phyloP scores from a whole-genome alignment of 2,113 vertebrate species.

The Nematolebias whitei region DNA sequence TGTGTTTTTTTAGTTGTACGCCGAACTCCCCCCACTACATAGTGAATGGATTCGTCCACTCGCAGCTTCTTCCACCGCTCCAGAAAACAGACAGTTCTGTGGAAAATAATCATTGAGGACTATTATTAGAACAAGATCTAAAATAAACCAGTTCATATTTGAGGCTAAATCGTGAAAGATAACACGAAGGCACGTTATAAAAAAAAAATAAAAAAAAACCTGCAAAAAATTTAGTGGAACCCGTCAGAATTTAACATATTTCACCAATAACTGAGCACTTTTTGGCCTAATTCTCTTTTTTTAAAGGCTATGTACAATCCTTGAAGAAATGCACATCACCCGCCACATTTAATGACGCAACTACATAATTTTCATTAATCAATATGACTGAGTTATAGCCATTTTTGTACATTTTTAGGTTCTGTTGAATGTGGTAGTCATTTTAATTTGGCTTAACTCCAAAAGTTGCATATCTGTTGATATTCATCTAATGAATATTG shows the following conservation, averaged over 20 bases:
- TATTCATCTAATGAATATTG: not conserved
- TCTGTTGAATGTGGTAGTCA: too few relatives aligned
- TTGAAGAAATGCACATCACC: too few relatives aligned
- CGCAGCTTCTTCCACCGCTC: constrained; percentile 48
- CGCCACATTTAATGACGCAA: too few relatives aligned
- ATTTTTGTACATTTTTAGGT: too few relatives aligned
- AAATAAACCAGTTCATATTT: constrained; percentile 57
- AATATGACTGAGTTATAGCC: too few relatives aligned
- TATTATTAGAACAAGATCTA: constrained; percentile 69
- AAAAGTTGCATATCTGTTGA: too few relatives aligned
- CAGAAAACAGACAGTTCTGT: constrained; percentile 63
- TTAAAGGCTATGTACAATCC: too few relatives aligned
- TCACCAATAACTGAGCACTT: too few relatives aligned
- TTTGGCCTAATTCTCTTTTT: too few relatives aligned
- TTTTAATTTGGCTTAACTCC: too few relatives aligned
- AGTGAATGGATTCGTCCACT: constrained; percentile 54
- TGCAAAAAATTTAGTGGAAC: too few relatives aligned
- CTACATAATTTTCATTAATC: too few relatives aligned
- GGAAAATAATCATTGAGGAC: constrained; percentile 67
- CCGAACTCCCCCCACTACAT: not conserved
- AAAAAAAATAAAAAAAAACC: not conserved
- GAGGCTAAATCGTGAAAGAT: constrained; percentile 19
- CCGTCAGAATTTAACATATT: not conserved
- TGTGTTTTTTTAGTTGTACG: not conserved
- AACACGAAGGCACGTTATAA: not conserved